Base-by-base conservation (phyloP, 2,113 vertebrate genomes). In the Leptobrachium leishanense region DNA sequence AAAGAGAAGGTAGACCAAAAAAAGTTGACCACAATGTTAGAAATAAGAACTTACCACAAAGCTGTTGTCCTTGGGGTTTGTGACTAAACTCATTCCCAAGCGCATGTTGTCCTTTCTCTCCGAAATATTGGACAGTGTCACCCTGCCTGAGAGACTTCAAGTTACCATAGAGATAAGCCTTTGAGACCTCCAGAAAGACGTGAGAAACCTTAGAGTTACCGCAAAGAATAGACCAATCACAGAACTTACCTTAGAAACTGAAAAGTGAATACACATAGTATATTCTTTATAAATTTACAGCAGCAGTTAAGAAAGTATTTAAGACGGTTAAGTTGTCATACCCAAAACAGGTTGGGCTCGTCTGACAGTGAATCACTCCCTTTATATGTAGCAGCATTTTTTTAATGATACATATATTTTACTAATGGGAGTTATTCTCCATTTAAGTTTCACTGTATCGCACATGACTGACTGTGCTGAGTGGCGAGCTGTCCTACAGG, bases 61-160 rank as follows among this genome's bases (percentile, higher is more conserved):
- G 88, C 97, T 98, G 93, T 93, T 97, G 90, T 98, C 97, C 82
- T 92, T 91, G 73, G 96, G 96, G 85, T 98, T 96, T 65, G 93
- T 95, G 15, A 94, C 88, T 66, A 99, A 93, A 62, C 97, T 98
- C 90, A 99, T 94, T 10, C 98, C 97, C 5, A 99, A 93, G 62
- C 97, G 94, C 98, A 99, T 99, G 91, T 96, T 98, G 87, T 99
- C 96, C 85, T 98, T 98, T 70, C 96, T 84, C 89, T 99, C 98
- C 0, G 97, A 98, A 69, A 98, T 97, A 1, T 98, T 99, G 89
- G 96, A 98, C 75, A 99, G 92, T 10, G 97, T 97, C 86, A 99
- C 96, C 86, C 95, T 96, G 88, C 98, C 98, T 99, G 90, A 64
- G 77, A 79, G 64, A 79, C 77, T 64, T 67, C 63, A 70, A 79